Evolutionary conservation across 1,140 invertebrate species (phyloP), one percentile per base, ranked within the genome.

Genomic region (Atta cephalotes): DNA sequence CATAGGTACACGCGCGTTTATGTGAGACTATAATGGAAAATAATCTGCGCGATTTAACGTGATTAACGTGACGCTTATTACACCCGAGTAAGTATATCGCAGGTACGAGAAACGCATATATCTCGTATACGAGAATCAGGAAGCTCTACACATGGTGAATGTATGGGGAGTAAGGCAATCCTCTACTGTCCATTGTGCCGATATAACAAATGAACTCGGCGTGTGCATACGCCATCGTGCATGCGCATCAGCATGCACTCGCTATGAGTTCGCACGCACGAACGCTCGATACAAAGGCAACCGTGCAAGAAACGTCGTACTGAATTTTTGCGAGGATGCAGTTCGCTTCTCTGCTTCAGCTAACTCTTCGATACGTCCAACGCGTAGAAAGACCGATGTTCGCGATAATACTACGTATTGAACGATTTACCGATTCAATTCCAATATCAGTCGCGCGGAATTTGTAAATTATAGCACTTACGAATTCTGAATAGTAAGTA

Each of bases 141-240:
- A 25, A 51, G 72, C 25, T 28, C 49, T 84, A 51, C 35, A 56
- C 18, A 60, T 12, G 49, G 31, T 49, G 18, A 84, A 74, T 78
- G 21, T 58, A 72, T 39, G 35, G 35, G 14, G 14, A 79, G 60
- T 39, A 65, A 66, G 66, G 76, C 70, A 68, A 74, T 72, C 70
- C 72, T 84, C 85, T n/a, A 51, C 21, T 70, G 58, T 87, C 74
- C 72, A 62, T 85, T 65, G 80, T 53, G 16, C 53, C 62, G 76
- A 85, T 74, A 85, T 74, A 85, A 87, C 88, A 88, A 90, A 89
- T 87, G 76, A 81, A 89, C 74, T 79, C 68, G 53, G 45, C 45
- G 56, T 51, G 39, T 53, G n/a, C 53, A 53, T 76, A 60, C 45
- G 28, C 51, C 65, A 16, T 39, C 14, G 58, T 39, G 35, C 58